Evolutionary conservation across 2,888 invertebrate genomes (phyloP), one percentile per base, ranked within the genome.

Genomic region (Pandemis corylana): DNA sequence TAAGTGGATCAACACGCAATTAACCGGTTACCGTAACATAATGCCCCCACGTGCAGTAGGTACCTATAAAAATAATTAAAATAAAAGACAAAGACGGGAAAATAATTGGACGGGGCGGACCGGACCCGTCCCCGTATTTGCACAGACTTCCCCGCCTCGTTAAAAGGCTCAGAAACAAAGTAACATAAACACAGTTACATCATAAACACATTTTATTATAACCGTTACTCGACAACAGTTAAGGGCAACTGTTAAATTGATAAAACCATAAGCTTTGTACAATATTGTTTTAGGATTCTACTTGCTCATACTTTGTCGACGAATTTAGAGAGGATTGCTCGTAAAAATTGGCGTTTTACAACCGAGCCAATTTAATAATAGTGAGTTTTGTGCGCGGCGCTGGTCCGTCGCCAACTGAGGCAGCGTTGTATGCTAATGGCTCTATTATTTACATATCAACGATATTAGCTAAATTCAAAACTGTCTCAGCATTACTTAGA

Each of bases 221-320:
- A 70, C 61, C 67, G 66, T 75, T 53, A 68, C 73, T 62, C 66
- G 51, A n/a, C 66, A 62, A n/a, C 66, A 62, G 64, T 73, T 73
- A 73, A 69, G 69, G 68, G 65, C 49, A 69, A 75, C 67, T 67
- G 66, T 71, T 63, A 75, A 75, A 75, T 75, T 75, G 75, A 75
- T 75, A 75, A 75, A 70, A 75, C 70, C 75, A 67, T 75, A 75
- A 75, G 75, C 70, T 66, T 71, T 53, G 71, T 71, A 67, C 75
- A 75, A 75, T 75, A 75, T 75, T 75, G 75, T 75, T 75, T 75
- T 75, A 75, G 75, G 66, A 75, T 70, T 75, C 66, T 66, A 70
- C 74, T 71, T 71, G 67, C 70, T 75, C 70, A 71, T 75, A 75
- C 75, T 75, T 75, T 75, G 75, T 75, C 67, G 71, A 67, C 70